Conservation (phyloP, 2,888 invertebrate species). For the Calliphora vomitoria region DNA sequence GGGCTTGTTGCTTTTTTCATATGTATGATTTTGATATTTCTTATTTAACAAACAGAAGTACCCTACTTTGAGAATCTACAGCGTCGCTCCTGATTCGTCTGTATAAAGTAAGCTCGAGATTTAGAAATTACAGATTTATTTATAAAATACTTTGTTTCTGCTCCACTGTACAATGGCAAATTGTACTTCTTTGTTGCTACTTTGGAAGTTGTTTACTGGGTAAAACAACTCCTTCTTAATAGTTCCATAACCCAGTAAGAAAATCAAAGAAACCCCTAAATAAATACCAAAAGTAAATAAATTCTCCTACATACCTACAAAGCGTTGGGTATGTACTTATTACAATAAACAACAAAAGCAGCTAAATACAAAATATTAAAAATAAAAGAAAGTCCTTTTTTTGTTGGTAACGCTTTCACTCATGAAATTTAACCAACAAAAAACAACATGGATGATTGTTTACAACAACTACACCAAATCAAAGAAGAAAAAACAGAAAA, state of each 20-base stretch:
- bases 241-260: constrained; percentile 41
- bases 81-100: too few species aligned
- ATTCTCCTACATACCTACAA: neutral
- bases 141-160: too few species aligned
- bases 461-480: constrained; percentile 42
- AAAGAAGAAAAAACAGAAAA: constrained; percentile 19
- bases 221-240: neutral
- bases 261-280: constrained; percentile 33
- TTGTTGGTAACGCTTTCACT: constrained; percentile 65
- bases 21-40: too few species aligned
- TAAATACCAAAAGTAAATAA: too few species aligned
- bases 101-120: too few species aligned
- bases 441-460: constrained; percentile 69
- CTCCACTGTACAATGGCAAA: too few species aligned
- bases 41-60: too few species aligned
- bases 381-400: constrained; percentile 64
- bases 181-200: too few species aligned
- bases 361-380: neutral
- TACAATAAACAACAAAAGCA: constrained; percentile 22
- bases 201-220: too few species aligned
- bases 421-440: constrained; percentile 57
- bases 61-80: too few species aligned
- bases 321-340: neutral
- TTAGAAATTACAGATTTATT: too few species aligned
- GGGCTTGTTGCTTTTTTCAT: too few species aligned